Conservation (phyloP, 1,140 invertebrate species). For the Drosophila lacertosa region DNA sequence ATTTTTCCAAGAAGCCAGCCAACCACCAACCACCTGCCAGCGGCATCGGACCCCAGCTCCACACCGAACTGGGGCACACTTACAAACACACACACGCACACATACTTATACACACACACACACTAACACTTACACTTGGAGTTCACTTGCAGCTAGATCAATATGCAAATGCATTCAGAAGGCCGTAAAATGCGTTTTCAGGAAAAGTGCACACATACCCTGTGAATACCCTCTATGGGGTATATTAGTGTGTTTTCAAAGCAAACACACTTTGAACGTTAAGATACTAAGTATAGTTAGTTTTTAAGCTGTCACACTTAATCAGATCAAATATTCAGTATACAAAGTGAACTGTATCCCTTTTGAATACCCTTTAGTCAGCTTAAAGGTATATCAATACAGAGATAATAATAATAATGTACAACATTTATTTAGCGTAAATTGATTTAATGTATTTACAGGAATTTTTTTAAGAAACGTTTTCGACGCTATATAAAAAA, state of each 20-base stretch:
- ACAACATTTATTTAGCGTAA: too few relatives aligned
- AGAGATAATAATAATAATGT: too few relatives aligned
- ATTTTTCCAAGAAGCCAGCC: conserved; percentile 45
- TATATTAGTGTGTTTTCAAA: neutral
- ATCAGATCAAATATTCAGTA: too few relatives aligned
- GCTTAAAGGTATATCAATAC: too few relatives aligned
- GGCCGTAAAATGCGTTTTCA: conserved; percentile 21
- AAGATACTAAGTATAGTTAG: neutral
- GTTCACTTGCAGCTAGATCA: conserved; percentile 25
- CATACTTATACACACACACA: conserved; percentile 1
- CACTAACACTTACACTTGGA: too few relatives aligned
- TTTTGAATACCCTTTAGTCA: too few relatives aligned
- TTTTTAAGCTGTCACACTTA: too few relatives aligned
- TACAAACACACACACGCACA: neutral
- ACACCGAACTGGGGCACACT: conserved; percentile 25
- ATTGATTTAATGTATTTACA: too few relatives aligned
- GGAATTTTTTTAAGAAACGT: too few relatives aligned
- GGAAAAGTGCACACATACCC: conserved; percentile 8
- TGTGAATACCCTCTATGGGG: neutral
- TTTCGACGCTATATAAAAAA: too few relatives aligned
- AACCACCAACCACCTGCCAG: conserved; percentile 45
- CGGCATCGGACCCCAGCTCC: neutral
- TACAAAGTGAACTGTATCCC: too few relatives aligned
- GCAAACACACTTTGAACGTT: neutral
- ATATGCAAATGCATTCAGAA: conserved; percentile 31